Evolutionary conservation across 2,113 vertebrate species (phyloP).

Genomic region (Macrotis lagotis): DNA sequence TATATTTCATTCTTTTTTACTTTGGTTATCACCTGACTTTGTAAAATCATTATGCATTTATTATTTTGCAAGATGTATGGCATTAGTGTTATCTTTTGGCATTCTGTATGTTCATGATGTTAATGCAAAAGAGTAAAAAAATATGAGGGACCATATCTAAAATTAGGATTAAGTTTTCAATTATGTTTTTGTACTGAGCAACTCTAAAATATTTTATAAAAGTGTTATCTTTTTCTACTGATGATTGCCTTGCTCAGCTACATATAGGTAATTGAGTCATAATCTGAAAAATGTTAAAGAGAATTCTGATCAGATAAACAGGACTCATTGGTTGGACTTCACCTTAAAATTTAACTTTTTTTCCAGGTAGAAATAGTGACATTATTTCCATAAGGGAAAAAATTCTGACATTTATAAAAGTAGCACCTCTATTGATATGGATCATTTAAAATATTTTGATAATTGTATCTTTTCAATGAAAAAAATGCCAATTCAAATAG

Average conservation of each 20-base stretch:
- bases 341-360: slow-evolving; percentile 58
- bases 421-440: not conserved
- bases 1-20: not conserved
- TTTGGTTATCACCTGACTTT: not conserved
- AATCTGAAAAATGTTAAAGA: slow-evolving; percentile 73
- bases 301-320: slow-evolving; percentile 56
- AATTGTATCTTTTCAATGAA: not conserved
- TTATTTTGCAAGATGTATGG: slow-evolving; percentile 14
- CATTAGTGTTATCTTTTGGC: not conserved
- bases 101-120: not conserved
- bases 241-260: slow-evolving; percentile 31
- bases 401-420: not conserved
- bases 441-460: slow-evolving; percentile 16
- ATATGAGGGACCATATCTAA: slow-evolving; percentile 36
- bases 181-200: slow-evolving; percentile 48
- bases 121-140: slow-evolving; percentile 7
- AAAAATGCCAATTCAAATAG: slow-evolving; percentile 12
- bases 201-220: slow-evolving; percentile 61
- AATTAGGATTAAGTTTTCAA: slow-evolving; percentile 53
- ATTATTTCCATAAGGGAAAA: not conserved
- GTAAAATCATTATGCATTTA: not conserved
- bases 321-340: slow-evolving; percentile 51
- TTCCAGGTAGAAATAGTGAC: slow-evolving; percentile 37
- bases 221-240: slow-evolving; percentile 47
- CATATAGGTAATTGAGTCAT: slow-evolving; percentile 48